A percentile compares a stretch with the other conserved stretches of the same genome.
Evolutionary conservation across 2,888 invertebrate species (phyloP).

Genomic region (Malacosoma neustria): DNA sequence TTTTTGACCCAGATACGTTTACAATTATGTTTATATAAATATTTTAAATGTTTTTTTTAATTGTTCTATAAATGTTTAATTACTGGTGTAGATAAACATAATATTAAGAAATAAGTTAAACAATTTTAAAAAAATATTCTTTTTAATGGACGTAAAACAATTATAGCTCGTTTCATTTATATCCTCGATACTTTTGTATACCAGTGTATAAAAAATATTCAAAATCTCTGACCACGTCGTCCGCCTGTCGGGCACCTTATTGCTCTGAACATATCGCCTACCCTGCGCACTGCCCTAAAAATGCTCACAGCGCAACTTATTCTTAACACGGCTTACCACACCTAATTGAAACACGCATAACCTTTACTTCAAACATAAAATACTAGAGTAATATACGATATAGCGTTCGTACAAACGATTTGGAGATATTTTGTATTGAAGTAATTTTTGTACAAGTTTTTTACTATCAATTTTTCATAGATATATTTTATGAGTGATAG

Average conservation of each 20-base stretch:
- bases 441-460: neutral
- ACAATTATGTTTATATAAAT: no score
- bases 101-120: no score
- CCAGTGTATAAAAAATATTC: neutral
- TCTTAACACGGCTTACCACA: neutral
- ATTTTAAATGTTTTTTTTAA: no score
- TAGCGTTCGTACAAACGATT: neutral
- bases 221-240: neutral
- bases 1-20: no score
- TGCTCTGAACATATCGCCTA: neutral
- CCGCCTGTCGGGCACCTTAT: neutral
- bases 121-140: no score
- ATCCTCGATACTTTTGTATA: no score
- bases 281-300: neutral
- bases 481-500: neutral
- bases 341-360: neutral
- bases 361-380: neutral
- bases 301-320: neutral
- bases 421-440: neutral
- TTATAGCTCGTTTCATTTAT: no score
- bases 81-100: no score
- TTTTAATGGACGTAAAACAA: no score
- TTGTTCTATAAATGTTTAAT: no score
- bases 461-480: neutral
- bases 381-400: neutral